Base-by-base conservation (phyloP, 2,888 invertebrate genomes). In the Pelosia muscerda region DNA sequence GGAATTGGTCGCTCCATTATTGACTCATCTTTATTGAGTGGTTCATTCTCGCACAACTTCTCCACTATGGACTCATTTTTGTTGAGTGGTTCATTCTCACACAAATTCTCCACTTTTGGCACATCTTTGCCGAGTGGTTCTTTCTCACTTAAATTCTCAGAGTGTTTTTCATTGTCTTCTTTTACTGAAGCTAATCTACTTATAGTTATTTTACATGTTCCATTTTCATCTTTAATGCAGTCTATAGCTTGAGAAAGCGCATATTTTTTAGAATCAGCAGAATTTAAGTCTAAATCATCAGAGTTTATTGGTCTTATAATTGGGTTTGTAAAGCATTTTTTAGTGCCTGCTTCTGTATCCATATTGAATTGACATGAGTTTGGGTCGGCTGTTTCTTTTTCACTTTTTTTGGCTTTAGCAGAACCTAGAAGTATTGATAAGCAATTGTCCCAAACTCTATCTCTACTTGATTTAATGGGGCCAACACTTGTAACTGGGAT, bases 281-380 rank as follows among this genome's bases (percentile, higher is more conserved):
- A 22, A 49, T 1, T 22, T 34, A 38, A 15, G 23, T 64, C 38
- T 11, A 26, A n/a, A 19, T 62, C 38, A 15, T 53, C n/a, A 11
- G 42, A n/a, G 28, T 8, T 15, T 57, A 22, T 8, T 38, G 53
- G 19, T 38, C 15, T 28, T n/a, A 22, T 68, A 19, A 63, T 59
- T 26, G 67, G 67, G 10, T 68, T 68, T 1, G 22, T 54, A 19
- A 63, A 68, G 59, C 63, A 59, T 34, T 58, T 68, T 38, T 59
- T 63, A 31, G n/a, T 19, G 53, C 34, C 57, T 34, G 54, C 26
- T 26, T 63, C 53, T 19, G 66, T 38, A 28, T 61, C 56, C 66
- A 66, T 66, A 42, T 15, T 55, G 28, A 13, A 62, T 38, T 6
- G 55, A 8, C 10, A 28, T 58, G 25, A 8, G 28, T 63, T 38